Conservation (phyloP, 2,797 vertebrate species). For the Liparis tanakae region DNA sequence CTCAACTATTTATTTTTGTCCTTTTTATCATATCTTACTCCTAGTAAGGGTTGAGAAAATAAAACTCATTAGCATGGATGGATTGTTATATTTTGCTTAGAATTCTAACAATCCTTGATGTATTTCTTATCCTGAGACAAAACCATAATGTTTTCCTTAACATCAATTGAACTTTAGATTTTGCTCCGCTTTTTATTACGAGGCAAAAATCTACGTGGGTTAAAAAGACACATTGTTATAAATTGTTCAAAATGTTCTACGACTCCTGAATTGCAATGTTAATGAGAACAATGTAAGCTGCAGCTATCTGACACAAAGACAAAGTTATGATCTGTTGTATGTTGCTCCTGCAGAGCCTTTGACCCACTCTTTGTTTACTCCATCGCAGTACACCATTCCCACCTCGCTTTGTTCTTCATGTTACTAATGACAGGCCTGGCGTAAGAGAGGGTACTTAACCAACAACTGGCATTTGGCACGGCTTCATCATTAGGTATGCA, state of each 20-base stretch:
- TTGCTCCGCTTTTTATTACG: conserved; percentile 43
- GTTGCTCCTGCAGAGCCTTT: conserved; percentile 64
- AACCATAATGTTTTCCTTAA: conserved; percentile 37
- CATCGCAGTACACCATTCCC: conserved; percentile 63
- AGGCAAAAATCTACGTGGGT: conserved; percentile 28
- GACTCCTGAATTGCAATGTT: conserved; percentile 61
- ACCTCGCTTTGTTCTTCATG: conserved; percentile 61
- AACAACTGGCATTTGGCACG: conserved; percentile 77
- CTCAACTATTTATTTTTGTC: conserved; percentile 30
- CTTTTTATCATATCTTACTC: conserved; percentile 21
- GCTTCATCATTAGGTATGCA: conserved; percentile 81
- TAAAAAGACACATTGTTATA: conserved; percentile 34
- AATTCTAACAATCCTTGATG: conserved; percentile 48
- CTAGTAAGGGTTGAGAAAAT: background rate
- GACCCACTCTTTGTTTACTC: conserved; percentile 78
- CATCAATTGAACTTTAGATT: conserved; percentile 49
- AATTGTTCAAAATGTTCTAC: conserved; percentile 33
- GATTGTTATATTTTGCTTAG: conserved; percentile 13
- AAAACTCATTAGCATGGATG: conserved; percentile 28
- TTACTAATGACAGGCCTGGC: conserved; percentile 71
- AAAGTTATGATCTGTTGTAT: conserved; percentile 64
- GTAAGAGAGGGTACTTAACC: conserved; percentile 73
- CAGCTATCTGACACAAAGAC: conserved; percentile 50
- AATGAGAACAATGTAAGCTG: conserved; percentile 58
- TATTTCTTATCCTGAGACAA: conserved; percentile 36